Evolutionary conservation across 2,888 invertebrate genomes (phyloP), one percentile per base, ranked within the genome.

Genomic region (Dicyrtomina minuta): DNA sequence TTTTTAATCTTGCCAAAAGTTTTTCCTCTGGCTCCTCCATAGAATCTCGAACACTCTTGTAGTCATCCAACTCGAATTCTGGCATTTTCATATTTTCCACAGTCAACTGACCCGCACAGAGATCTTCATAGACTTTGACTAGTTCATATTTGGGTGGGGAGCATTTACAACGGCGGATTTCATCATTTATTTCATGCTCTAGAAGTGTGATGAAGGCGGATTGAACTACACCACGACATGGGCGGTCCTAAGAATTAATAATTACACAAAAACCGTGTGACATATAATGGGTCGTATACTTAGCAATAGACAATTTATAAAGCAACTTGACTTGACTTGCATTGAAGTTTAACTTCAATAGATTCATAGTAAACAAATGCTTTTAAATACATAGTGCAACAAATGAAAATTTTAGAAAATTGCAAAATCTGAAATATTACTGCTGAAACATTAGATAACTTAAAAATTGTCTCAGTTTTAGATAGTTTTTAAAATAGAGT

Each of bases 1-100:
- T 79, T 84, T 84, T 79, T 26, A 81, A 53, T 26, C 72, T 44
- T 13, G 70, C 68, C 0, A 64, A 55, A 33, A 68, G 26, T 66
- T 56, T 67, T 2, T 67, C 66, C 39, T 69, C 67, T 3, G 69
- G 46, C 17, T 70, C 69, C 6, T 66, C 61, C 17, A 69, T 56
- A 12, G 44, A 59, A 8, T 58, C 65, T 15, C 41, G 65, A 1
- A 46, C 61, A 46, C 61, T 46, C 2, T 46, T 22, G n/a, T 61
- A 61, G 2, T 61, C 61, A 22, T 60, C 60, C 22, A 46, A 44
- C n/a, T 58, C 39, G 17, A 27, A 26, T 13, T 51, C 59, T 15
- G n/a, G n/a, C n/a, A 17, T n/a, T 22, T 49, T 20, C 15, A 20
- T 26, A 2, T 56, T 46, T 17, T 51, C 51, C 59, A 27, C 65